Percentiles rank a stretch among this genome's conserved stretches.
These are phyloP conservation scores for Muscina levida DNA, from an alignment of 2,888 invertebrate species.

Conservation along the genomic window DNA sequence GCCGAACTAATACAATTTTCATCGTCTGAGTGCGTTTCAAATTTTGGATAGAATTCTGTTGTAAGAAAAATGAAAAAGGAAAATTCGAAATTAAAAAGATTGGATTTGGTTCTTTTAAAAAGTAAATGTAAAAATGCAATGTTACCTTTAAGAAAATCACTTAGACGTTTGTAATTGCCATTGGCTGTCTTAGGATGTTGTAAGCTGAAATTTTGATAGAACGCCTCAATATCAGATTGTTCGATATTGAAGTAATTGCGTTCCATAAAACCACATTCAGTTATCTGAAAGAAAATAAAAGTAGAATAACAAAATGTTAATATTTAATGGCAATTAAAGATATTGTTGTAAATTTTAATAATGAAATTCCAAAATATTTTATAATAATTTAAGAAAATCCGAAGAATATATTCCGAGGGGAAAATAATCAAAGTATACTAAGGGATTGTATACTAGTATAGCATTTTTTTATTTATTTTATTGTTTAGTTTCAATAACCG, in stretches of 20 bases:
- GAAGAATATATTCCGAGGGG: no score
- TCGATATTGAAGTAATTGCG: conserved; percentile 72
- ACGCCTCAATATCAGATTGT: conserved; percentile 75
- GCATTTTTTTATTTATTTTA: no score
- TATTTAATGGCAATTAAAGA: neutral
- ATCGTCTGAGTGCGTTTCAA: conserved; percentile 70
- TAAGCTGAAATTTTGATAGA: conserved; percentile 70
- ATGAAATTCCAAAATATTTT: no score
- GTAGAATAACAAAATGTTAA: neutral
- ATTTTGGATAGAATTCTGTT: conserved; percentile 74
- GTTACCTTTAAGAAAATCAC: conserved; percentile 73
- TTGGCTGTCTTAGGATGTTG: conserved; percentile 54
- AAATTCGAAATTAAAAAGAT: neutral
- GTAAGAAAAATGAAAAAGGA: conserved; percentile 3
- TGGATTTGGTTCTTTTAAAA: neutral
- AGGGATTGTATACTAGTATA: no score
- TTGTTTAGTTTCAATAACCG: no score
- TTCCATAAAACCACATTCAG: conserved; percentile 72
- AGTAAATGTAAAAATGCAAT: no score
- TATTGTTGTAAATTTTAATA: no score
- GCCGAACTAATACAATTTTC: conserved; percentile 69
- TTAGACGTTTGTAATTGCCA: conserved; percentile 49
- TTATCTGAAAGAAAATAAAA: conserved; percentile 68
- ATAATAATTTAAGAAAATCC: no score
- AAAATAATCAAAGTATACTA: no score